Percentiles rank a stretch among this genome's conserved stretches.
Evolutionary conservation across 2,113 vertebrate genomes (phyloP).

Genomic region (Colius striatus): DNA sequence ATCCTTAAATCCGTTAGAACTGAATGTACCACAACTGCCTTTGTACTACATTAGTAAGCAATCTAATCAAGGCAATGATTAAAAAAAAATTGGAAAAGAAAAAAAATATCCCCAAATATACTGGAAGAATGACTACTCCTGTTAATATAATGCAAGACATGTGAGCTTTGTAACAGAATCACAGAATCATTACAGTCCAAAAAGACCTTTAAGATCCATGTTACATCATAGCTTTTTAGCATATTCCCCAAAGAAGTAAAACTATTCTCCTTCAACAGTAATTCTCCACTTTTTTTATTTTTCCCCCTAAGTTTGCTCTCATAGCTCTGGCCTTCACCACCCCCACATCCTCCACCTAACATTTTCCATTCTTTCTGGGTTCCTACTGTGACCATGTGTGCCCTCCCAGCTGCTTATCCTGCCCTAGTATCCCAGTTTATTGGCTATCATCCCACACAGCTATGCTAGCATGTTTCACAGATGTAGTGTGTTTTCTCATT

Average conservation of each 20-base stretch:
- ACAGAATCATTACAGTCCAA: no score
- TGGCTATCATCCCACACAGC: neutral
- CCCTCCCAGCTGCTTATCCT: neutral
- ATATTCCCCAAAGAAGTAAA: neutral
- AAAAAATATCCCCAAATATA: neutral
- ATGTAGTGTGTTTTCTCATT: neutral
- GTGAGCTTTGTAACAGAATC: neutral
- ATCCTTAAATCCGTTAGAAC: neutral
- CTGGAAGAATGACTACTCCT: neutral
- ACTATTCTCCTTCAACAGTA: neutral
- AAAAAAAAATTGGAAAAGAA: neutral
- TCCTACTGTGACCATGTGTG: neutral
- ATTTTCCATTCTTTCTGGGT: neutral
- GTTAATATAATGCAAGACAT: neutral
- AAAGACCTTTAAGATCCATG: no score
- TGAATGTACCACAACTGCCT: neutral
- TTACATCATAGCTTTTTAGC: neutral
- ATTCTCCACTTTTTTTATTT: neutral
- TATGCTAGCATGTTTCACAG: neutral
- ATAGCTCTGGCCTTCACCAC: neutral
- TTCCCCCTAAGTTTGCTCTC: neutral
- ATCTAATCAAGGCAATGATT: neutral
- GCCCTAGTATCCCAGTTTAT: neutral
- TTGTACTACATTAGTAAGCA: neutral
- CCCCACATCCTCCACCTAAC: fast-evolving